Evolutionary conservation across 2,888 invertebrate genomes (phyloP).

Genomic region (Villa cingulata): DNA sequence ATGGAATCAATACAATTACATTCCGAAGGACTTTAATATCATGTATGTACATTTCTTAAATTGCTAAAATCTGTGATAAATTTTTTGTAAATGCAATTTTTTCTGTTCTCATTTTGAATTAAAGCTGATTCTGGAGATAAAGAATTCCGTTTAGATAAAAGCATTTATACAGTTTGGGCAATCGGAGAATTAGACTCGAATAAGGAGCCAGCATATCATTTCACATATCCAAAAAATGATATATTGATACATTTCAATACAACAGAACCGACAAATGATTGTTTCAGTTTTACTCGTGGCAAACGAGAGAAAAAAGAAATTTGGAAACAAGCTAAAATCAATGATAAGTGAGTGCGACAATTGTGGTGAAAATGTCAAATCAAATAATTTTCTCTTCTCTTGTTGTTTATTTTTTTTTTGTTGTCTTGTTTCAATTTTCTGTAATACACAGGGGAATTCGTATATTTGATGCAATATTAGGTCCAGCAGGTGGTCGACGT

Average conservation of each 20-base stretch:
- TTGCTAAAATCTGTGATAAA: not conserved
- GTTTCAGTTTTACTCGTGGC: constrained; percentile 54
- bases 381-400: not conserved
- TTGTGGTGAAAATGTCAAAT: too few relatives aligned
- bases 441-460: constrained; percentile 55
- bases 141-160: constrained; percentile 49
- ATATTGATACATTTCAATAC: constrained; percentile 52
- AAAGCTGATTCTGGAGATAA: constrained; percentile 66
- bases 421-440: too few relatives aligned
- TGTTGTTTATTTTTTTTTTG: not conserved
- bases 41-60: constrained; percentile 37
- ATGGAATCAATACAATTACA: constrained; percentile 65
- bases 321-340: constrained; percentile 52
- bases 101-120: not conserved
- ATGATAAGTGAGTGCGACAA: constrained; percentile 47
- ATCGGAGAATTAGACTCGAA: constrained; percentile 63
- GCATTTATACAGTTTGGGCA: constrained; percentile 67
- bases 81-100: not conserved
- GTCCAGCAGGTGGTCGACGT: constrained; percentile 67
- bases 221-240: constrained; percentile 59
- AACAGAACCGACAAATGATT: constrained; percentile 52
- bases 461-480: constrained; percentile 66
- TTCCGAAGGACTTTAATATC: constrained; percentile 64
- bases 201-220: constrained; percentile 72
- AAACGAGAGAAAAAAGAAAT: constrained; percentile 32